Evolutionary conservation across 2,888 invertebrate genomes (phyloP).

Genomic region (Carabus problematicus): DNA sequence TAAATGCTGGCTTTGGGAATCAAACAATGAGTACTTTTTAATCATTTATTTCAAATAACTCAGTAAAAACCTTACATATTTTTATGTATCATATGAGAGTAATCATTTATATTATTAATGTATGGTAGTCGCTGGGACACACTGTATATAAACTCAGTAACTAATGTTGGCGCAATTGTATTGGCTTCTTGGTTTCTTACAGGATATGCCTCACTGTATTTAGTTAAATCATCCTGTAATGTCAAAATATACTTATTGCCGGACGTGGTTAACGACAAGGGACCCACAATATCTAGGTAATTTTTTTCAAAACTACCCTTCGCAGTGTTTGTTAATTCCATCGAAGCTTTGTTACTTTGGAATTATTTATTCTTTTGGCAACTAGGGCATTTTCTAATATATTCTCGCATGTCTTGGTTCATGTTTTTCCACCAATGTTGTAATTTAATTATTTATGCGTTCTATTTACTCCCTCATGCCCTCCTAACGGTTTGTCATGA

Average conservation of each 20-base stretch:
- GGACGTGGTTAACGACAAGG: constrained; percentile 45
- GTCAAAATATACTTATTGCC: constrained; percentile 51
- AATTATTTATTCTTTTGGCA: too few relatives aligned
- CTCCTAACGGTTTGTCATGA: background rate
- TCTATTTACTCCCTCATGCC: constrained; percentile 6
- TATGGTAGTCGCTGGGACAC: too few relatives aligned
- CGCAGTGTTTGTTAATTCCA: constrained; percentile 49
- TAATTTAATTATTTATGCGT: constrained; percentile 6
- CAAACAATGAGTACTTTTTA: too few relatives aligned
- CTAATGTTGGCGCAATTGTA: constrained; percentile 46
- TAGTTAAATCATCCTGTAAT: constrained; percentile 49
- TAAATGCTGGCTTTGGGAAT: too few relatives aligned
- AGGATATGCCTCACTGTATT: constrained; percentile 47
- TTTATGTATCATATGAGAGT: too few relatives aligned
- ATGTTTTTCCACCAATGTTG: constrained; percentile 46
- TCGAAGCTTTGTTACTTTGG: too few relatives aligned
- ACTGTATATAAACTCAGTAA: constrained; percentile 44
- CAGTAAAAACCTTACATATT: too few relatives aligned
- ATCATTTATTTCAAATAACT: too few relatives aligned
- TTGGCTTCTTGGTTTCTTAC: constrained; percentile 48
- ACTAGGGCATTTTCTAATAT: constrained; percentile 45
- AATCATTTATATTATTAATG: too few relatives aligned
- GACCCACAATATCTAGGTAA: constrained; percentile 50
- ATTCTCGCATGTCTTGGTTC: constrained; percentile 45
- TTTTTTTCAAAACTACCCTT: constrained; percentile 47